Evolutionary conservation across 2,797 vertebrate species (phyloP), one percentile per base, ranked within the genome.

Genomic region (Eulemur rubriventer): DNA sequence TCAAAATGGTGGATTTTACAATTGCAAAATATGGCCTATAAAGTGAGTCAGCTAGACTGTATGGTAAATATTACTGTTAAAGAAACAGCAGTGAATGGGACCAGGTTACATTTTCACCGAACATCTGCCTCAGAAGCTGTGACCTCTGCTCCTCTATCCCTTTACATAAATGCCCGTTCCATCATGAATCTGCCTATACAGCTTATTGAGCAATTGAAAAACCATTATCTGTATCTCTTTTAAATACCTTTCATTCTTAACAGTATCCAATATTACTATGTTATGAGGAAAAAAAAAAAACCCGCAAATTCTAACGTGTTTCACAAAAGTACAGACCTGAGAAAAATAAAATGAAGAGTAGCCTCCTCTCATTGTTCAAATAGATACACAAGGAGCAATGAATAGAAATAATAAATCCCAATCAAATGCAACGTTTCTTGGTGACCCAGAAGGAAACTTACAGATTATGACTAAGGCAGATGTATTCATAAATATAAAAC

Each of bases 271-370:
- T 48, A 91, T 55, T n/a, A 83, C 61, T 50, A 28, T 33, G 93
- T 41, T 92, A 35, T 24, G 86, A 79, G 90, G 72, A 61, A 81
- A 41, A 41, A 41, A 41, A 41, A 41, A 41, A 41, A 41, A 6
- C 41, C 41, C 81, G 83, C 91, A 97, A 87, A 95, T 92, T 92
- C 55, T 63, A 35, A 75, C 93, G 89, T 93, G 93, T 95, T 94
- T 97, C 91, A 67, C 96, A 80, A 95, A 90, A 69, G 52, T 20
- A 55, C 24, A 76, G 67, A 6, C 50, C 46, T 92, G 70, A 76
- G 38, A 57, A 76, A 65, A 26, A 86, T 46, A 75, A 65, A 91
- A 6, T 92, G 55, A 81, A 89, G 14, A 20, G 22, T 69, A n/a
- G 41, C 65, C 11, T 13, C n/a, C 13, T 85, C 6, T 69, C 57